Evolutionary conservation across 2,113 vertebrate species (phyloP).

Genomic region (Hystrix cristata): DNA sequence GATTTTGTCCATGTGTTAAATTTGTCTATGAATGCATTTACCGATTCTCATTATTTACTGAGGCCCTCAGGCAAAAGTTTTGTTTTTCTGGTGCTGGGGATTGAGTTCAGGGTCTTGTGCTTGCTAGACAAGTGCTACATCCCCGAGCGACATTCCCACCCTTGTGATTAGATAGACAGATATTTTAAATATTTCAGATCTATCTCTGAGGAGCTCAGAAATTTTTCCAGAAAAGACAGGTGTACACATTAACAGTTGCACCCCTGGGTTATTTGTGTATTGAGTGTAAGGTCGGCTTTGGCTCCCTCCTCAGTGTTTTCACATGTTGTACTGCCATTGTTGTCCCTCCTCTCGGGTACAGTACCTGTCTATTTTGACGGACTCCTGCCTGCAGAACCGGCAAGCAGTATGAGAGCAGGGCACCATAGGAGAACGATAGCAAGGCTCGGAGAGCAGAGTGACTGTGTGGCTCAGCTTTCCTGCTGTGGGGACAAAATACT

Average conservation of each 20-base stretch:
- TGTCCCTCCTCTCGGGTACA: background rate
- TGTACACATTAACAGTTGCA: background rate
- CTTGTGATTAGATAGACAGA: background rate
- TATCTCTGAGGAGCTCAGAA: background rate
- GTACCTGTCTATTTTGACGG: background rate
- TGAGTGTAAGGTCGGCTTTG: too few species aligned
- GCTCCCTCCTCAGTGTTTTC: background rate
- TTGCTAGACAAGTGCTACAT: background rate
- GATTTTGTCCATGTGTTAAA: background rate
- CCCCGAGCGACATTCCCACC: background rate
- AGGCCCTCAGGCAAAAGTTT: background rate
- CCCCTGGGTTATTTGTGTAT: background rate
- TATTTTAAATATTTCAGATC: background rate
- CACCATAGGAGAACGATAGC: background rate
- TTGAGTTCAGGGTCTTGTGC: background rate
- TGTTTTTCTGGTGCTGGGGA: background rate
- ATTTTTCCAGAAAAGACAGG: background rate
- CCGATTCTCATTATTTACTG: background rate
- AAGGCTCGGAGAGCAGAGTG: background rate
- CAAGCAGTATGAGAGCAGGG: background rate
- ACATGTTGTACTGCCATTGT: background rate
- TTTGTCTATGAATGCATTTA: background rate
- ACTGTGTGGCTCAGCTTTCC: background rate
- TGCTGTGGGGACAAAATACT: background rate
- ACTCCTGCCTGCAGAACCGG: too few species aligned